Conservation (phyloP, 2,888 invertebrate species). For the Nomada fucata region DNA sequence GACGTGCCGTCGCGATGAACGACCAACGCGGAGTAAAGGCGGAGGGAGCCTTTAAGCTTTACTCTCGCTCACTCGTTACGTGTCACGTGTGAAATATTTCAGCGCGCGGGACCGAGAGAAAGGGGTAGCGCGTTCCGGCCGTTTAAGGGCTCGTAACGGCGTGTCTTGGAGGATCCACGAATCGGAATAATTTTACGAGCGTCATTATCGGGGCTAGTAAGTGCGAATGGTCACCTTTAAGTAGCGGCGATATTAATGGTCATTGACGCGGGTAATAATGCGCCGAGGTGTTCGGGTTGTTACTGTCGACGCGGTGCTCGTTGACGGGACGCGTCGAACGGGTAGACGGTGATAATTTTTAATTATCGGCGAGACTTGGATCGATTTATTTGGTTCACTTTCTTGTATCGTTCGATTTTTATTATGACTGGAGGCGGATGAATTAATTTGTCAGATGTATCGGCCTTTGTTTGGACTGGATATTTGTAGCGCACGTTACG, state of each 20-base stretch:
- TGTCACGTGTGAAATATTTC: conserved; percentile 70
- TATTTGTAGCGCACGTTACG: too few relatives aligned
- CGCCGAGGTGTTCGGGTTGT: too few relatives aligned
- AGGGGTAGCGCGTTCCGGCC: too few relatives aligned
- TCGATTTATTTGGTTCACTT: too few relatives aligned
- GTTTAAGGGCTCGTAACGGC: conserved; percentile 58
- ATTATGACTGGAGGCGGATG: too few relatives aligned
- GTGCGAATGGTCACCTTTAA: conserved; percentile 48
- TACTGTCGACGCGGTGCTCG: too few relatives aligned
- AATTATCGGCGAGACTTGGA: too few relatives aligned
- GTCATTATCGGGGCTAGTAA: background rate
- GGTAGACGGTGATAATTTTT: background rate
- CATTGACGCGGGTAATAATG: background rate
- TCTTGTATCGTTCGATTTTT: too few relatives aligned
- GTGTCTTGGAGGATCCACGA: conserved; percentile 61
- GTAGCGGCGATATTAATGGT: conserved; percentile 30
- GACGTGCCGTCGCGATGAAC: conserved; percentile 75
- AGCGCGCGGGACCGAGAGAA: conserved; percentile 8
- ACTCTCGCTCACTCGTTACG: conserved; percentile 71
- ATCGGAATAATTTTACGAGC: conserved; percentile 58
- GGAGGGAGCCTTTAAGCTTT: conserved; percentile 61
- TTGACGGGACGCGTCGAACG: background rate
- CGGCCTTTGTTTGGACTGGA: too few relatives aligned
- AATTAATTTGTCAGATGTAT: too few relatives aligned
- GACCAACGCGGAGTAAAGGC: conserved; percentile 20